Evolutionary conservation across 1,140 invertebrate species (phyloP).

Genomic region (Zaprionus nigranus): DNA sequence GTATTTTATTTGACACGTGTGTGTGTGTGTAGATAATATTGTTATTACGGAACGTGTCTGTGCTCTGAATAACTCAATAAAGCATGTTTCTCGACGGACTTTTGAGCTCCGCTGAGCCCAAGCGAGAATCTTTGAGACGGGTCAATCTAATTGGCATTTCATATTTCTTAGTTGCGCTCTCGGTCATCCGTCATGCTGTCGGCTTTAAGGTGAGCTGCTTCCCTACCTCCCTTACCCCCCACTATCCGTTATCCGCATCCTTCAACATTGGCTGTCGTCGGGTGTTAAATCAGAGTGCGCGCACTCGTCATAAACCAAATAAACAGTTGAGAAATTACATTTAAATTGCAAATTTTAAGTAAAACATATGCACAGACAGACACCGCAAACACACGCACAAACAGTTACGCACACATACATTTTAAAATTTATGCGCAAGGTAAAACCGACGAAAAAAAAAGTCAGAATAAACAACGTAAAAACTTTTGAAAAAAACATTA

Average conservation of each 20-base stretch:
- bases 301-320: conserved; percentile 76
- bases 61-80: conserved; percentile 15
- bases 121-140: conserved; percentile 11
- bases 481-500: conserved; percentile 54
- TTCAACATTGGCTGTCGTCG: conserved; percentile 21
- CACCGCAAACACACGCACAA: neutral
- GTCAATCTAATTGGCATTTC: conserved; percentile 15
- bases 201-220: conserved; percentile 18
- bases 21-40: conserved; percentile 9
- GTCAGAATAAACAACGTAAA: conserved; percentile 45
- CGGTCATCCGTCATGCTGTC: conserved; percentile 39
- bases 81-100: conserved; percentile 8
- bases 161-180: neutral
- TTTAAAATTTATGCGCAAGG: conserved; percentile 59
- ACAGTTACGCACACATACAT: conserved; percentile 6
- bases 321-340: conserved; percentile 79
- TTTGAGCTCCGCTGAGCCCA: conserved; percentile 12
- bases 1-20: conserved; percentile 10
- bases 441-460: conserved; percentile 34
- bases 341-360: conserved; percentile 76
- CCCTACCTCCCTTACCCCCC: neutral
- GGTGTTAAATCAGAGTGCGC: conserved; percentile 58
- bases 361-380: conserved; percentile 46
- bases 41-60: conserved; percentile 34
- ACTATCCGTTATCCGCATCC: neutral